Base-by-base conservation (phyloP, 2,113 vertebrate genomes). In the Lamprotornis superbus region DNA sequence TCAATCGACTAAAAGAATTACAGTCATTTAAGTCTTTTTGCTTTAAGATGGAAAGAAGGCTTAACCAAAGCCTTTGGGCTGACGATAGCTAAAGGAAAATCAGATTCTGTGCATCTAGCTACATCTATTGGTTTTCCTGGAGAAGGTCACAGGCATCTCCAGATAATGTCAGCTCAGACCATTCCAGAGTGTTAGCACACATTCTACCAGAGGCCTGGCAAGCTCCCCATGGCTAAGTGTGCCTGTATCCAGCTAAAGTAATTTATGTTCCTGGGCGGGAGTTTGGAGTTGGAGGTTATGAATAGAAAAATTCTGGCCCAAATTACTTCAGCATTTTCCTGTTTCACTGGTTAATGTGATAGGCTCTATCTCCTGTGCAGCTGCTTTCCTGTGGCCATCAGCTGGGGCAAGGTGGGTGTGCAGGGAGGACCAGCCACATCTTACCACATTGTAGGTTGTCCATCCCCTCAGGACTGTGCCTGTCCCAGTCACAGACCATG, bases 31-130 rank as follows among this genome's bases (percentile, higher is more conserved):
- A 84, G 59, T 93, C 90, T 82, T 42, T 93, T 96, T 94, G 60
- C 94, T 94, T 94, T 94, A 88, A 94, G 83, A 57, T 94, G 94
- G 97, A 90, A 97, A 86, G 87, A 90, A 85, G 93, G 81, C 76
- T 95, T 95, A 96, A 75, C 59, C 71, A 90, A 92, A 88, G 80
- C 80, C 83, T 93, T 57, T 61, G 77, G 81, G 60, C 46, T 95
- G 92, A 82, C 0, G 1, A 11, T 35, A 78, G 91, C 50, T 71
- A 16, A 44, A 92, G 71, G 59, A 83, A 77, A 64, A 64, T 47
- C 44, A 56, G 64, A 53, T 90, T 91, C 83, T 87, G 35, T 86
- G 49, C 89, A 61, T 55, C 39, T 52, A 87, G 42, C 71, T 95
- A 40, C 70, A 15, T 83, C 77, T 93, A 22, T 65, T 77, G 79